phyloP scores from a whole-genome alignment of 2,113 vertebrate genomes.

The Mormoops blainvillei region DNA sequence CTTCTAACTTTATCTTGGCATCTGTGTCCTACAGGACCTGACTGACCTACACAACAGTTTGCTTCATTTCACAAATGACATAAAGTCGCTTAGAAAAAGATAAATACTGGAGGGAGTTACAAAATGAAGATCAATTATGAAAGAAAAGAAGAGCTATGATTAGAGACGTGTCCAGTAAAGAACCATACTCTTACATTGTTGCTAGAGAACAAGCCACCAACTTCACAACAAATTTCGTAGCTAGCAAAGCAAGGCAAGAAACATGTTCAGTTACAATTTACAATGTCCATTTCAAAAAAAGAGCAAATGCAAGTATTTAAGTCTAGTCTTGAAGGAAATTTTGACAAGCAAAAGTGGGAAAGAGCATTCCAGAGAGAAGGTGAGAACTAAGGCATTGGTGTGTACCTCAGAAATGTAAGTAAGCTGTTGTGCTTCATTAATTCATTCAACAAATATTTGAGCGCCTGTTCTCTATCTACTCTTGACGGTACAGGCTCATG shows the following conservation, averaged over 20 bases:
- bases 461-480: neutral
- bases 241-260: neutral
- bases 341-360: neutral
- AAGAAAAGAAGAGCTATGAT: neutral
- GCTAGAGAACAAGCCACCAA: neutral
- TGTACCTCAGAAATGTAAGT: neutral
- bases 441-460: conserved; percentile 23
- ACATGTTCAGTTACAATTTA: neutral
- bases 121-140: neutral
- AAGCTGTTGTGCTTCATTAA: neutral
- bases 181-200: neutral
- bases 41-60: neutral
- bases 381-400: neutral
- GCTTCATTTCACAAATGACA: neutral
- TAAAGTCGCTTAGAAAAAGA: neutral
- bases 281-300: neutral
- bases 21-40: neutral
- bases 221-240: neutral
- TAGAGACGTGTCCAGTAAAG: neutral
- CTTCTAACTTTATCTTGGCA: neutral
- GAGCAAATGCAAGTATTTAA: neutral
- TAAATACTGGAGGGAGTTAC: neutral
- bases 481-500: neutral
- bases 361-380: neutral
- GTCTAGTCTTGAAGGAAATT: neutral